A percentile compares a stretch with the other conserved stretches of the same genome.
These are phyloP conservation scores for Alethe castanea DNA, from an alignment of 2,113 vertebrate genomes.

Conservation along the genomic window DNA sequence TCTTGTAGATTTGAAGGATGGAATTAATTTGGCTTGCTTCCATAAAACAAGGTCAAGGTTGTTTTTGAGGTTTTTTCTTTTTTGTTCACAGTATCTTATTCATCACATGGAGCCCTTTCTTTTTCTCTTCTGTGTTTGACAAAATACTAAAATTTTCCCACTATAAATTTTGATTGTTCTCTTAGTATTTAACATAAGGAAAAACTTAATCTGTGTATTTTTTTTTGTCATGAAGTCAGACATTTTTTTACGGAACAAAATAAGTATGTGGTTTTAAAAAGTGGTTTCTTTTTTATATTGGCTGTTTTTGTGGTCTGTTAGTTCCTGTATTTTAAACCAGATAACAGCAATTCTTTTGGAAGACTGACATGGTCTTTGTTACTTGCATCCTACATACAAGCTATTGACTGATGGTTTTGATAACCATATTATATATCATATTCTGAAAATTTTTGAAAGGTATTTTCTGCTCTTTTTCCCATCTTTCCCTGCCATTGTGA, in stretches of 20 bases:
- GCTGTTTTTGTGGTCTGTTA: background rate
- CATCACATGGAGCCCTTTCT: background rate
- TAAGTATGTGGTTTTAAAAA: background rate
- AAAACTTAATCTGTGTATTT: background rate
- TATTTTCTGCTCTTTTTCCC: background rate
- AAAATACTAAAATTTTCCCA: background rate
- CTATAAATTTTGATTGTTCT: background rate
- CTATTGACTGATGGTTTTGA: background rate
- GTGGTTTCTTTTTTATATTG: background rate
- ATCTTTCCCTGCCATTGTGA: background rate
- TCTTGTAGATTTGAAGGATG: background rate
- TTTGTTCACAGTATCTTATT: background rate
- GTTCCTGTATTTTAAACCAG: background rate
- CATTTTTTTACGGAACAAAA: background rate
- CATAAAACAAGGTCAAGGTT: background rate
- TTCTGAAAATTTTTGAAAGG: background rate
- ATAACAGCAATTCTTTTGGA: background rate
- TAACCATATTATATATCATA: background rate
- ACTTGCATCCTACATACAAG: background rate
- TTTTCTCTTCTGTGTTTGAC: background rate
- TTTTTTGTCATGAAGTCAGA: background rate
- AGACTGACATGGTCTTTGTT: background rate
- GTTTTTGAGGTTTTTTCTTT: background rate
- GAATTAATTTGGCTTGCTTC: background rate
- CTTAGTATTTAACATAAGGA: background rate